Conservation (phyloP, 2,797 vertebrate species). For the Sandelia bainsii region DNA sequence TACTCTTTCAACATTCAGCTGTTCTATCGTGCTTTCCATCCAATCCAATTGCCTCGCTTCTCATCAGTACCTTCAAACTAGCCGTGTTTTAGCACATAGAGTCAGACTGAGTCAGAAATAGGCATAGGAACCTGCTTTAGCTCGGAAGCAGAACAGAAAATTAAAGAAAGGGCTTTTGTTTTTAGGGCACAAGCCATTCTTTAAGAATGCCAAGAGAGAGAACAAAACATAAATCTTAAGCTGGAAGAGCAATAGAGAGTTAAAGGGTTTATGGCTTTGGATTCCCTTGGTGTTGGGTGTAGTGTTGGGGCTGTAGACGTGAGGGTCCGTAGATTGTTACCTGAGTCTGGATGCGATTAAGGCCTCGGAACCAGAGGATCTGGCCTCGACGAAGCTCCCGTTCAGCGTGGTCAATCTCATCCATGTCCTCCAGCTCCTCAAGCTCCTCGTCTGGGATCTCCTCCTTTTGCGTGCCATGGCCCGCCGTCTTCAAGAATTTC, state of each 20-base stretch:
- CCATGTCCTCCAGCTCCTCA: constrained; percentile 94
- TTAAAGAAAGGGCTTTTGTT: constrained; percentile 38
- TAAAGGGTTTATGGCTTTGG: constrained; percentile 81
- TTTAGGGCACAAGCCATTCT: constrained; percentile 68
- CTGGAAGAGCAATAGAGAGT: constrained; percentile 77
- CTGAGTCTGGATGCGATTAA: constrained; percentile 99
- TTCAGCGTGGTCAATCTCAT: constrained; percentile 98
- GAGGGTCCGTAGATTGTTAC: constrained; percentile 81
- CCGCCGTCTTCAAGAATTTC: constrained; percentile 97
- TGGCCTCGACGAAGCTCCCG: constrained; percentile 97
- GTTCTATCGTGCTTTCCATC: constrained; percentile 35
- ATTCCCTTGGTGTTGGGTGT: constrained; percentile 63
- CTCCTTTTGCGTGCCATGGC: constrained; percentile 97
- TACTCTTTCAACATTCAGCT: constrained; percentile 31
- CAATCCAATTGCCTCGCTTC: constrained; percentile 40
- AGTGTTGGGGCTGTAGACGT: not conserved
- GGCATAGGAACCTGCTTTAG: constrained; percentile 64
- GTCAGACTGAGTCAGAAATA: constrained; percentile 55
- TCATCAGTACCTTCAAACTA: constrained; percentile 70
- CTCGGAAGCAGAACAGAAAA: constrained; percentile 70
- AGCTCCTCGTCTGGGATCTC: constrained; percentile 98
- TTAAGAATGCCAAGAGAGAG: constrained; percentile 56
- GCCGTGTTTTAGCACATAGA: constrained; percentile 45
- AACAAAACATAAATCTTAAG: constrained; percentile 53
- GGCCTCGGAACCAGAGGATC: constrained; percentile 99